Evolutionary conservation across 2,113 vertebrate species (phyloP).

Genomic region (Ornithorhynchus anatinus): DNA sequence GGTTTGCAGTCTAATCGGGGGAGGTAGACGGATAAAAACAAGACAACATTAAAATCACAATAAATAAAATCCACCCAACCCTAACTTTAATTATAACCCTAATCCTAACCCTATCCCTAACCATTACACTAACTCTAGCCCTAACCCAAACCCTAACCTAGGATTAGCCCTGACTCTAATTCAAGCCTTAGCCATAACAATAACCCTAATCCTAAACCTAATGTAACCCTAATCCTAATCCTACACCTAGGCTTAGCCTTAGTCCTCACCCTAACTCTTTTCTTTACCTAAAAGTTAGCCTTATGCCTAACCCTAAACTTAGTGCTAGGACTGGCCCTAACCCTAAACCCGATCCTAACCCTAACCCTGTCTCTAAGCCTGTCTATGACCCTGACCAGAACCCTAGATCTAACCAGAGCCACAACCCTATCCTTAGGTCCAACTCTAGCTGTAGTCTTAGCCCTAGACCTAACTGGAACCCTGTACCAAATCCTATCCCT

Average conservation of each 20-base stretch:
- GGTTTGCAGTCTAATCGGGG: too few species aligned
- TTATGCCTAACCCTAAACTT: neutral
- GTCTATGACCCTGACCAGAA: too few species aligned
- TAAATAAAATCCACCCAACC: slow-evolving; percentile 3
- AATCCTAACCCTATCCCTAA: slow-evolving; percentile 1
- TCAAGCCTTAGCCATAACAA: slow-evolving; percentile 10
- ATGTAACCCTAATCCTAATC: slow-evolving; percentile 3
- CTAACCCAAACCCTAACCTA: slow-evolving; percentile 14
- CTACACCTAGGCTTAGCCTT: slow-evolving; percentile 1
- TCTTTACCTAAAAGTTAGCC: neutral
- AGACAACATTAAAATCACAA: too few species aligned
- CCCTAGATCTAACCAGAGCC: neutral
- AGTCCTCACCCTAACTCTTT: neutral
- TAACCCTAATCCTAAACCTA: slow-evolving; percentile 17
- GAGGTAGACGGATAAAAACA: too few species aligned
- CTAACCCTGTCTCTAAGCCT: neutral
- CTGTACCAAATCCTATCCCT: slow-evolving; percentile 25
- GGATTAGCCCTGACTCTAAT: neutral
- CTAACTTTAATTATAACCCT: slow-evolving; percentile 11
- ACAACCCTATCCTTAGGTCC: neutral
- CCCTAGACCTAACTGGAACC: neutral
- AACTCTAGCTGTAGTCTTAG: neutral
- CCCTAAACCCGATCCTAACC: too few species aligned
- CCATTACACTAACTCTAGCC: neutral
- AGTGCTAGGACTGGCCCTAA: neutral